A percentile compares a stretch with the other conserved stretches of the same genome.
Evolutionary conservation across 2,888 invertebrate genomes (phyloP).

Genomic region (Neuroscelio doddi): DNA sequence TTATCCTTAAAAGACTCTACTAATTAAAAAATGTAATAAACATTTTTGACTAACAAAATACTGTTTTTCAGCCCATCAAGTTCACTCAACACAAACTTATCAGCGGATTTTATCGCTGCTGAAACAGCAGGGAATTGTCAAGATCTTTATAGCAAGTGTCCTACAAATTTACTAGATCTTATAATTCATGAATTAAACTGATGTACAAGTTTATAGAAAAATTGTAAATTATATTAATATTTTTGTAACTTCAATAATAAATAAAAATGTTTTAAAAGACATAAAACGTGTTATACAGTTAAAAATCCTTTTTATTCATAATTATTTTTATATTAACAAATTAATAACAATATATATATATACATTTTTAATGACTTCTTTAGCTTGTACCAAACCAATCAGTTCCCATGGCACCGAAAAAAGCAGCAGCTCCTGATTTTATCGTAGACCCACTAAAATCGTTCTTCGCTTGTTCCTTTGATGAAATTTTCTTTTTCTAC

Average conservation of each 20-base stretch:
- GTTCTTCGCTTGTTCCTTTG: constrained; percentile 67
- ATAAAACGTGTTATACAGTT: too few relatives aligned
- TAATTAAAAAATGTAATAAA: too few relatives aligned
- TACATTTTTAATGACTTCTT: constrained; percentile 26
- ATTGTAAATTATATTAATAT: too few relatives aligned
- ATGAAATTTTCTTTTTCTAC: constrained; percentile 74
- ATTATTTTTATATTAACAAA: constrained; percentile 3
- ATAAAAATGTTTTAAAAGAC: too few relatives aligned
- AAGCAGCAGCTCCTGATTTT: constrained; percentile 84
- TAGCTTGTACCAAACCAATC: constrained; percentile 82
- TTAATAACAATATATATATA: constrained; percentile 24
- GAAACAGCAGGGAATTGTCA: constrained; percentile 74
- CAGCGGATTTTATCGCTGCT: constrained; percentile 74
- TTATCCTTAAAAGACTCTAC: too few relatives aligned
- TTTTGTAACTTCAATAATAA: too few relatives aligned
- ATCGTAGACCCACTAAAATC: constrained; percentile 75
- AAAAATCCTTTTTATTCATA: too few relatives aligned
- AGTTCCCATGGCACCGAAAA: constrained; percentile 87
- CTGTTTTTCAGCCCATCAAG: constrained; percentile 75
- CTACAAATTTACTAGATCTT: constrained; percentile 74
- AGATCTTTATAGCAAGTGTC: constrained; percentile 72
- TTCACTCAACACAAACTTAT: constrained; percentile 74
- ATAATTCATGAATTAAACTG: constrained; percentile 60
- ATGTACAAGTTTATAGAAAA: constrained; percentile 16
- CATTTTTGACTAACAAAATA: constrained; percentile 11